Evolutionary conservation across 1,140 invertebrate genomes (phyloP), one percentile per base, ranked within the genome.

Genomic region (Drosophila carrolli): DNA sequence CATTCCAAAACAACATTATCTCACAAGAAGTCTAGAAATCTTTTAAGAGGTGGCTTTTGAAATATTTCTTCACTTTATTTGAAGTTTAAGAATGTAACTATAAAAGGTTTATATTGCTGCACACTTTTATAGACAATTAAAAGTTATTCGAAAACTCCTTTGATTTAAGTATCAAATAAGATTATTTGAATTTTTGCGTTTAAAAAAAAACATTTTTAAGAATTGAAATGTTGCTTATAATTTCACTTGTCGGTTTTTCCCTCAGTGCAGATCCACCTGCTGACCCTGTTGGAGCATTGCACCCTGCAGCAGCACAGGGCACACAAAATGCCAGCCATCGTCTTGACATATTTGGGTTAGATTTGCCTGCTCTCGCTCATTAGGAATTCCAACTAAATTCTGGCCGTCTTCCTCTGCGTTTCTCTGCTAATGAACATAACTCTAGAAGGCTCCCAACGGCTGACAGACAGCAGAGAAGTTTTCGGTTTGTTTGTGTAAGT

Each of bases 401-500:
- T 59, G 41, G 9, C 16, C 53, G 13, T 38, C 35, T 54, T 16
- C 38, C 63, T 62, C 54, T 72, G 75, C 78, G 71, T 70, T 88
- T 68, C 80, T 74, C 72, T 89, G 80, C 88, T 91, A 91, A 91
- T 91, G 89, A 91, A 89, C 88, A 89, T 89, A 91, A 81, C 88
- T 91, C 80, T 81, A 29, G 68, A 55, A 35, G 47, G 59, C 71
- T 61, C 54, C 41, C 59, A 62, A 43, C 53, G 54, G 37, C 51
- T 46, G 53, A 48, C 37, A 76, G 60, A 75, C 65, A 48, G 44
- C 40, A 40, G 47, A 38, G 63, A 78, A 81, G 76, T 78, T 85
- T 66, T 67, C 51, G 66, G 68, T 70, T 71, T 89, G 81, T 83
- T 85, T 90, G 80, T 61, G 74, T 66, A 75, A 81, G 81, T 90